Evolutionary conservation across 2,888 invertebrate species (phyloP), one percentile per base, ranked within the genome.

Genomic region (Zele albiditarsus): DNA sequence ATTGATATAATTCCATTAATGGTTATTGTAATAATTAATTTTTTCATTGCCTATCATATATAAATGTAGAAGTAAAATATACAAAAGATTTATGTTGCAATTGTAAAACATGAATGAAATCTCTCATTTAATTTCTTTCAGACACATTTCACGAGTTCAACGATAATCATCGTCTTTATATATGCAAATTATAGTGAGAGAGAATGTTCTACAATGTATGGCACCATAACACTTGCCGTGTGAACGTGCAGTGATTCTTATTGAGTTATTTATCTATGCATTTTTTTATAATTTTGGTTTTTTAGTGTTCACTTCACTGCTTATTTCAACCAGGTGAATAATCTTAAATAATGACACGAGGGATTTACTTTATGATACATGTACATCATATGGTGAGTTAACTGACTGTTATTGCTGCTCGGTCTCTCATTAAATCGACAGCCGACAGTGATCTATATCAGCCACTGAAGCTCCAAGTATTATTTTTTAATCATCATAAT

Each of bases 371-470:
- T 63, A 53, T 23, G 8, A 28, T 31, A 33, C 31, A 20, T 23
- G 25, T 53, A 12, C 31, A 62, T 16, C 12, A 12, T 53, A 53
- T 53, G 28, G 14, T 46, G 33, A 66, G 42, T 42, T 72, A 66
- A 71, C 53, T 33, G 57, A 67, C 67, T 12, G 67, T 66, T 73
- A 73, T 68, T 42, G 68, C 25, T n/a, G 49, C 68, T 73, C 60
- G 60, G 68, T 31, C 33, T 68, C 68, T 62, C 23, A 68, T 68
- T 68, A 73, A 73, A 73, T 60, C 23, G 27, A 38, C 60, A 42
- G n/a, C 58, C 42, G 70, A 38, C 70, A 42, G 25, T 60, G 42
- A 25, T 28, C 31, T 14, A 58, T 70, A 57, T 33, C 33, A 57
- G 33, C 57, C n/a, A 60, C 57, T 38, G 38, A 23, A 33, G 31